phyloP scores from a whole-genome alignment of 2,888 invertebrate species.

The Brachypalpus laphriformis region DNA sequence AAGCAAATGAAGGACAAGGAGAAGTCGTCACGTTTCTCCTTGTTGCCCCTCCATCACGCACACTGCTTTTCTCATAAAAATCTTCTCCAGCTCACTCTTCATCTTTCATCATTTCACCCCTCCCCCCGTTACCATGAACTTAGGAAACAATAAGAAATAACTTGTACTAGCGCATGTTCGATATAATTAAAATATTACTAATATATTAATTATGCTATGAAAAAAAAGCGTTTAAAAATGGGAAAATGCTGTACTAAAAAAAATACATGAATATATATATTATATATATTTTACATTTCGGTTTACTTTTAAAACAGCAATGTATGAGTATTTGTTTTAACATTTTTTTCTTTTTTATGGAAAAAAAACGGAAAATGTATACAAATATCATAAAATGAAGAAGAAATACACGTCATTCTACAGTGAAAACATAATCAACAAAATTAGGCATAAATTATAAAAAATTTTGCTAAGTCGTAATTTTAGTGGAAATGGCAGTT shows the following conservation, averaged over 20 bases:
- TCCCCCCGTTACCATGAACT: conserved; percentile 56
- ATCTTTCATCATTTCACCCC: conserved; percentile 58
- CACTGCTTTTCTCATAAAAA: conserved; percentile 72
- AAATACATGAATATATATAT: conserved; percentile 50
- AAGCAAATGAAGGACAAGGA: conserved; percentile 68
- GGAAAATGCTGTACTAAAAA: conserved; percentile 65
- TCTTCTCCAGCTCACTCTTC: conserved; percentile 62
- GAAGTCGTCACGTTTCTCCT: conserved; percentile 66
- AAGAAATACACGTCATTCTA: conserved; percentile 65
- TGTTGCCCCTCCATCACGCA: conserved; percentile 72
- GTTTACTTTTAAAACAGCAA: conserved; percentile 46
- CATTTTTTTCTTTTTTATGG: conserved; percentile 42
- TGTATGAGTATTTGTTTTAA: conserved; percentile 43
- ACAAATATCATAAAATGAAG: conserved; percentile 69
- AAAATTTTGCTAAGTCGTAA: conserved; percentile 75
- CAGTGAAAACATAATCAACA: conserved; percentile 71
- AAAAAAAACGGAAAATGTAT: conserved; percentile 57
- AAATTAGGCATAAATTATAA: conserved; percentile 71
- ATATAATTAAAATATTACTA: conserved; percentile 74
- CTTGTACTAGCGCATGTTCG: conserved; percentile 74
- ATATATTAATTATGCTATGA: conserved; percentile 69
- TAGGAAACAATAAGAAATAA: conserved; percentile 73
- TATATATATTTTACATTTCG: conserved; percentile 66
- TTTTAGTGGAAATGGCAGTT: conserved; percentile 70
- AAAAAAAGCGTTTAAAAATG: conserved; percentile 51